A percentile compares a stretch with the other conserved stretches of the same genome.
Evolutionary conservation across 1,140 invertebrate genomes (phyloP).

Genomic region (Drosophila kepulauana): DNA sequence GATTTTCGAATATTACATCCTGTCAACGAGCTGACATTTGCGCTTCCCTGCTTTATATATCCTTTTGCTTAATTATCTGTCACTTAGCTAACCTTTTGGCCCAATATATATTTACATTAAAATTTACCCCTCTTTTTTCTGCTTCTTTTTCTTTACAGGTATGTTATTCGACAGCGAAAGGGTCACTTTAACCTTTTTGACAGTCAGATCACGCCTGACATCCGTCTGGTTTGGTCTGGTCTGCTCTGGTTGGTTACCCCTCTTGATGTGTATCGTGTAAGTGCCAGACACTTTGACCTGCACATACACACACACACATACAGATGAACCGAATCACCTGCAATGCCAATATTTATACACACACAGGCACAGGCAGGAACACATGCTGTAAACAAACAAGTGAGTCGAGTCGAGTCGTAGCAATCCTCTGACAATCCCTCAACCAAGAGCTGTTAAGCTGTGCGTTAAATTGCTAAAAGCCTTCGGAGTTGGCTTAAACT

Average conservation of each 20-base stretch:
- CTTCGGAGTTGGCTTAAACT: conserved; percentile 70
- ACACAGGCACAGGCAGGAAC: conserved; percentile 16
- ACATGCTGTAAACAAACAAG: conserved; percentile 49
- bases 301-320: conserved; percentile 39
- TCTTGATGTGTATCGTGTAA: conserved; percentile 23
- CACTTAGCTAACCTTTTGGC: conserved; percentile 19
- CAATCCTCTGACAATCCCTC: conserved; percentile 18
- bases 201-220: conserved; percentile 15
- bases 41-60: conserved; percentile 1
- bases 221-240: conserved; percentile 15
- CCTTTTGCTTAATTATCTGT: conserved; percentile 22
- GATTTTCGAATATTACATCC: not conserved
- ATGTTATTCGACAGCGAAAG: conserved; percentile 40
- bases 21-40: conserved; percentile 1
- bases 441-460: conserved; percentile 69
- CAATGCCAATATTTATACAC: conserved; percentile 72
- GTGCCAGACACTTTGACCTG: conserved; percentile 45
- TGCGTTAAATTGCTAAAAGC: conserved; percentile 83
- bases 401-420: conserved; percentile 15
- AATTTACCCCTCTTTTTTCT: conserved; percentile 6
- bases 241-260: conserved; percentile 26
- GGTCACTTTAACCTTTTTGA: conserved; percentile 26
- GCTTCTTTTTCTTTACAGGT: conserved; percentile 57
- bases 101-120: conserved; percentile 25
- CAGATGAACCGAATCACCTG: conserved; percentile 56